Conservation (phyloP, 2,797 vertebrate genomes). For the Dermochelys coriacea region DNA sequence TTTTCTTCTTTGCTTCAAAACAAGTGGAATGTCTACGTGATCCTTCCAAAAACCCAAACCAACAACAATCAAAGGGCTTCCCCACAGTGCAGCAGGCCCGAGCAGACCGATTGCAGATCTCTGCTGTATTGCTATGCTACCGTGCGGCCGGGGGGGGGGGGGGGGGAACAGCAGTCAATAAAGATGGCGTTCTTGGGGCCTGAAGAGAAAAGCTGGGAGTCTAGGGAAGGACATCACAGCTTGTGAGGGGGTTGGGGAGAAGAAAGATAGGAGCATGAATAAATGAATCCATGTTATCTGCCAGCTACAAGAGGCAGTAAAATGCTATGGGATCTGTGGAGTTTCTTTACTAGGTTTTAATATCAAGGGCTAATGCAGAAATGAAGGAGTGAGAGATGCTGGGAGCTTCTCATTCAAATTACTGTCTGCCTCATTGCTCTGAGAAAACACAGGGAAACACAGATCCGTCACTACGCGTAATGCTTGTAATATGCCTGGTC, state of each 20-base stretch:
- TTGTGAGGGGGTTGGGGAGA: not conserved
- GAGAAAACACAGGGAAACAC: not conserved
- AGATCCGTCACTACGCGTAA: not conserved
- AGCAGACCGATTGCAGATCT: not conserved
- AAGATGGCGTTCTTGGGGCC: not conserved
- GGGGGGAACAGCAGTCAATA: not conserved
- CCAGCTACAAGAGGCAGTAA: not conserved
- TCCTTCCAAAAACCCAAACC: not conserved
- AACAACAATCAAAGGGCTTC: not conserved
- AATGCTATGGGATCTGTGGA: not conserved
- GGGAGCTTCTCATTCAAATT: not conserved
- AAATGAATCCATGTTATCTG: not conserved
- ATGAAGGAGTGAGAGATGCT: not conserved
- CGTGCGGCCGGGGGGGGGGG: fast-evolving
- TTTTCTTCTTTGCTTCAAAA: not conserved
- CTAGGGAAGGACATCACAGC: not conserved
- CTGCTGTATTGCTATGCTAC: fast-evolving
- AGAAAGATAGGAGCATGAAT: not conserved
- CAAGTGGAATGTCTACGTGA: not conserved
- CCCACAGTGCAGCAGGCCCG: not conserved
- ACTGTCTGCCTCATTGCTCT: not conserved
- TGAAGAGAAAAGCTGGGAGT: not conserved
- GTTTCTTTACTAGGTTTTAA: not conserved
- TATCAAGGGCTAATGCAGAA: not conserved
- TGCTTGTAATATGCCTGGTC: not conserved